Percentiles rank a stretch among this genome's conserved stretches.
phyloP scores from a whole-genome alignment of 2,888 invertebrate species.

The Julus scandinavius region DNA sequence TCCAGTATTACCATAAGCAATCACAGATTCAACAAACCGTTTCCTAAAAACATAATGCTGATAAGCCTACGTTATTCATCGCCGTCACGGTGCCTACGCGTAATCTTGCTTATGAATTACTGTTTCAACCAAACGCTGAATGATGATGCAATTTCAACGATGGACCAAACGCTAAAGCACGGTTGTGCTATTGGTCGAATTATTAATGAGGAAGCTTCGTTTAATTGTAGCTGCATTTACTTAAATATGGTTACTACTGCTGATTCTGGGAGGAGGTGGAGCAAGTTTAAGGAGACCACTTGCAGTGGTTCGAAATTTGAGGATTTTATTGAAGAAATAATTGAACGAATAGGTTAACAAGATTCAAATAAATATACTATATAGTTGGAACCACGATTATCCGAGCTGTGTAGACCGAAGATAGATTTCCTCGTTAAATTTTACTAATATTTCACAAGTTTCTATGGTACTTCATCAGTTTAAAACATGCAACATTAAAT shows the following conservation, averaged over 20 bases:
- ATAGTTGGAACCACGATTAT: no score
- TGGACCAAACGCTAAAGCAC: neutral
- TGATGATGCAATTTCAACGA: neutral
- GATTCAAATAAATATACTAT: no score
- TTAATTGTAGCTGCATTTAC: neutral
- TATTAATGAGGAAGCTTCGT: neutral
- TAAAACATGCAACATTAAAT: no score
- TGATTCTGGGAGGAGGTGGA: neutral
- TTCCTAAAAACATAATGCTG: neutral
- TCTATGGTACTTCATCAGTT: no score
- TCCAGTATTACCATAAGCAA: neutral
- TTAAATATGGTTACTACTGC: neutral
- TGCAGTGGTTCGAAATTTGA: neutral
- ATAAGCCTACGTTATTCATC: neutral
- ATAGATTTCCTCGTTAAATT: no score
- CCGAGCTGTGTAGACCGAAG: no score
- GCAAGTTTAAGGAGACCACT: no score
- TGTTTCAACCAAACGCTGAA: neutral
- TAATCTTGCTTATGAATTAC: neutral
- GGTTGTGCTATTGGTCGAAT: neutral
- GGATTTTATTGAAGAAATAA: no score
- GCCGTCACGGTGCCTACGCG: neutral
- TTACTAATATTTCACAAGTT: no score
- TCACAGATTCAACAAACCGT: conserved; percentile 16
- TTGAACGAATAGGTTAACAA: no score